A percentile compares a stretch with the other conserved stretches of the same genome.
phyloP scores from a whole-genome alignment of 2,888 invertebrate species.

The Aricia artaxerxes region DNA sequence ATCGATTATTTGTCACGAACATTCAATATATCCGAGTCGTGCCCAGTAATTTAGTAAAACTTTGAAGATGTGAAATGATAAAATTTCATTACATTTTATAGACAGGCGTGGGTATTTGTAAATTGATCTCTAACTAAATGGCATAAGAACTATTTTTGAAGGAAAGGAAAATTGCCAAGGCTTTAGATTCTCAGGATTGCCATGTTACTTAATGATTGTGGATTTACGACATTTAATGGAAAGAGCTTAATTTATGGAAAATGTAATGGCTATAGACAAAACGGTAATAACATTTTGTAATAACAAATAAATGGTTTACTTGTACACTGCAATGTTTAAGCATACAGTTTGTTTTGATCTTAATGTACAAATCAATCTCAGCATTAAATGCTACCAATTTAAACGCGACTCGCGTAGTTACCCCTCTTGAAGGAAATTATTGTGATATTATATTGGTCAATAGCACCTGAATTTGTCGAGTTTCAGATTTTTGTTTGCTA shows the following conservation, averaged over 20 bases:
- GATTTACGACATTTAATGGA: conserved; percentile 11
- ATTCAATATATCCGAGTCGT: conserved; percentile 45
- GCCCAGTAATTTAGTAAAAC: conserved; percentile 41
- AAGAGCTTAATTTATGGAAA: not conserved
- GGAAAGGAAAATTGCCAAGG: not conserved
- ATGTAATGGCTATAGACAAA: not conserved
- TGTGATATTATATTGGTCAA: too few relatives aligned
- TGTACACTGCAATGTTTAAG: not conserved
- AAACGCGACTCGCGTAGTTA: not conserved
- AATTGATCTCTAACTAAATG: not conserved
- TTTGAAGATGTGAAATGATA: conserved; percentile 29
- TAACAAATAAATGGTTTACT: not conserved
- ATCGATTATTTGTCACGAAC: conserved; percentile 66
- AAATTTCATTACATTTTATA: conserved; percentile 19
- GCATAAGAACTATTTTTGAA: not conserved
- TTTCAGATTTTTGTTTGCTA: not conserved
- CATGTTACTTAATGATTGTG: conserved; percentile 7
- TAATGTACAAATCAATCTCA: not conserved
- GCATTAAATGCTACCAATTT: too few relatives aligned
- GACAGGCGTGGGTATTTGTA: not conserved
- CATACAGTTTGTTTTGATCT: not conserved
- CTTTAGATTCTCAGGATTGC: conserved; percentile 4
- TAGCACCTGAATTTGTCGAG: too few relatives aligned
- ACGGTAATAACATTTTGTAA: not conserved
- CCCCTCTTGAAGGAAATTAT: too few relatives aligned